phyloP scores from a whole-genome alignment of 2,888 invertebrate species.

The Teleogryllus oceanicus region DNA sequence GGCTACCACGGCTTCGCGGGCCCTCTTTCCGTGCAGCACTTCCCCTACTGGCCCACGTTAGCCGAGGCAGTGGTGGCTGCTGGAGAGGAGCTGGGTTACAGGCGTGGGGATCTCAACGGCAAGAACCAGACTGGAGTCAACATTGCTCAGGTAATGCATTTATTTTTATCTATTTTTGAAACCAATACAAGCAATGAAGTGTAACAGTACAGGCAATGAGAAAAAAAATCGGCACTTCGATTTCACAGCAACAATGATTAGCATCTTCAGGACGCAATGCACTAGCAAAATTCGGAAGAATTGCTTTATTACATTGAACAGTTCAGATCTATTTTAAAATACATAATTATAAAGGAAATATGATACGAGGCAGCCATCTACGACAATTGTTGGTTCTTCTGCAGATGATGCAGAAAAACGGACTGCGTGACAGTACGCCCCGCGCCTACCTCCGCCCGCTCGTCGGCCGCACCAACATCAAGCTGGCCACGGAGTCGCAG shows the following conservation, averaged over 20 bases:
- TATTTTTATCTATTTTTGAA: background rate
- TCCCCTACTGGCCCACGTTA: slow-evolving; percentile 46
- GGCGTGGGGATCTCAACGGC: slow-evolving; percentile 46
- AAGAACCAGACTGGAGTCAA: slow-evolving; percentile 37
- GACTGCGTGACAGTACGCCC: slow-evolving; percentile 49
- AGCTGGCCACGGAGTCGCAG: slow-evolving; percentile 48
- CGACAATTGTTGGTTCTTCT: background rate
- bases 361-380: background rate
- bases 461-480: slow-evolving; percentile 31
- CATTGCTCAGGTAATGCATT: slow-evolving; percentile 22
- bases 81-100: slow-evolving; percentile 46
- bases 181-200: no score
- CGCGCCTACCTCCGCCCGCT: slow-evolving; percentile 52
- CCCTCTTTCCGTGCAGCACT: slow-evolving; percentile 46
- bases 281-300: no score
- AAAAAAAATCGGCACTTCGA: no score
- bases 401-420: slow-evolving; percentile 41
- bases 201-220: no score
- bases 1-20: slow-evolving; percentile 47
- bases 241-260: no score
- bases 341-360: no score
- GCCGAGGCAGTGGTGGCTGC: slow-evolving; percentile 46
- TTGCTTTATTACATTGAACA: no score
- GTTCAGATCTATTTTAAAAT: no score
- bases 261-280: no score